phyloP scores from a whole-genome alignment of 2,113 vertebrate species.

The Maylandia zebra region DNA sequence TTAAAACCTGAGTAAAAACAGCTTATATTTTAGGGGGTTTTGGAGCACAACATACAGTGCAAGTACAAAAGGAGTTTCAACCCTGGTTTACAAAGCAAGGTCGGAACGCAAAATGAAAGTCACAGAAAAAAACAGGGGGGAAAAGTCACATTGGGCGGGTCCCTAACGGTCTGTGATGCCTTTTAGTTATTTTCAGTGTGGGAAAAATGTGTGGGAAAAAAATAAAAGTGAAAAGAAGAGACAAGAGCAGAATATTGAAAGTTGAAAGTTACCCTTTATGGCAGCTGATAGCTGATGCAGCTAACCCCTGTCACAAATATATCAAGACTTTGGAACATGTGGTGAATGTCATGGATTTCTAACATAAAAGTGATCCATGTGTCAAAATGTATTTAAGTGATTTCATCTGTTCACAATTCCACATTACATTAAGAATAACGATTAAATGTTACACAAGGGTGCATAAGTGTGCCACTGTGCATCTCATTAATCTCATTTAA shows the following conservation, averaged over 20 bases:
- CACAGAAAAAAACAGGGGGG: not conserved
- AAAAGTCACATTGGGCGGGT: not conserved
- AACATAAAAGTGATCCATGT: not conserved
- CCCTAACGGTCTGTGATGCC: not conserved
- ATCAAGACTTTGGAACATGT: not conserved
- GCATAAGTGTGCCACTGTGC: accelerated
- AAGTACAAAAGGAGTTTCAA: not conserved
- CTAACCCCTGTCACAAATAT: not conserved
- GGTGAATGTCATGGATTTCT: not conserved
- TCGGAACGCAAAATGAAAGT: not conserved
- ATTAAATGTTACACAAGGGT: not conserved
- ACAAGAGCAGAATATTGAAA: not conserved
- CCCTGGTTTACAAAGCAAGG: not conserved
- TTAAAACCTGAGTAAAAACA: not conserved
- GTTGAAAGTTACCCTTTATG: accelerated
- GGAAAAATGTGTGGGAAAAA: accelerated
- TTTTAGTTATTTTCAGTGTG: not conserved
- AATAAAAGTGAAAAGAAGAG: not conserved
- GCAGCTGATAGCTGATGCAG: not conserved
- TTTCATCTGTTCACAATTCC: not conserved
- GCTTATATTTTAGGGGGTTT: not conserved
- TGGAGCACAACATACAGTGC: not conserved
- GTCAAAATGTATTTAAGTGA: not conserved
- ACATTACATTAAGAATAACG: not conserved
- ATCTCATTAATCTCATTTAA: not conserved